Base-by-base conservation (phyloP, 2,888 invertebrate species). In the Dinocampus coccinellae region DNA sequence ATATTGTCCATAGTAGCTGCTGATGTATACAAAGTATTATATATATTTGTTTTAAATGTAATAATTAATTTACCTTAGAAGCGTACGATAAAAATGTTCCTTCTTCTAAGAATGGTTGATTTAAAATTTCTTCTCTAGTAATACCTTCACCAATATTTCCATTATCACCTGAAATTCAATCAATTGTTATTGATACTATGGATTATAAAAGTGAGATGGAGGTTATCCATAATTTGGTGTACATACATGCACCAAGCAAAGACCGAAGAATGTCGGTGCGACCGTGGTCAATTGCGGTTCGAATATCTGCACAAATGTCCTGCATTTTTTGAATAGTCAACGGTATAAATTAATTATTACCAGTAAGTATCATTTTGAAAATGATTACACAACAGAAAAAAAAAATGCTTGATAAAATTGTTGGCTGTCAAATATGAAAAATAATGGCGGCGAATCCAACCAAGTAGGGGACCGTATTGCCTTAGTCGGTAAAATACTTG, bases 211-310 rank as follows among this genome's bases (percentile, higher is more conserved):
- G 66, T 62, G 61, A 69, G 70, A 69, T 29, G 70, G 73, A 76
- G 76, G 77, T 79, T 74, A 77, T 67, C 26, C 13, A 36, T 10
- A 36, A 29, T 13, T 36, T 47, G 76, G 74, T 73, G 73, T 81
- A 86, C 89, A 87, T 86, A 89, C 90, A 89, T 72, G 89, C 89
- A 75, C 90, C 89, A 68, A 91, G 83, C 52, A 91, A 84, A 33
- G 89, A 88, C 78, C 90, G 88, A 52, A 91, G 88, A 74, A 91
- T 89, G 79, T 91, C 91, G 52, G 90, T 90, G 73, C 91, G 87
- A 60, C 90, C 90, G 75, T 89, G 88, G 76, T 89, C 89, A 71
- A 91, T 89, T 63, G 91, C 91, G 72, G 88, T 87, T 77, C 89
- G 89, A 76, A 91, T 86, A 81, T 89, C 89, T 73, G 88, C 87